A percentile compares a stretch with the other conserved stretches of the same genome.
These are phyloP conservation scores for Baccha elongata DNA, from an alignment of 2,888 invertebrate genomes.

Conservation along the genomic window DNA sequence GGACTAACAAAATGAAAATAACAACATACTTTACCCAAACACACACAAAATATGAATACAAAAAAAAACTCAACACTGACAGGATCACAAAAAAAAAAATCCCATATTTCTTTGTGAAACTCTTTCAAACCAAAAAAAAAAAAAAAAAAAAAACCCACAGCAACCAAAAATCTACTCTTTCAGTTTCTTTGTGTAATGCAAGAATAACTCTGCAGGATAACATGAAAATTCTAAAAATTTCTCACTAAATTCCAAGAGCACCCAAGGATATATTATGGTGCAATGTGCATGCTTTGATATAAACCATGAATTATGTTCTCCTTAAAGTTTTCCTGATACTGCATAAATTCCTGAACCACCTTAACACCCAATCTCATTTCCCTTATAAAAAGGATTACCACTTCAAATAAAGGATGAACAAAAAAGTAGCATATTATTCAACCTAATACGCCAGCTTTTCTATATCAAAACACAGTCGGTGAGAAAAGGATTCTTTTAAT, in stretches of 20 bases:
- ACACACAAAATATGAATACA: conserved; percentile 7
- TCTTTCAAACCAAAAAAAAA: conserved; percentile 3
- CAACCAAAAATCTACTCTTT: not conserved
- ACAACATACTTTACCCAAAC: not conserved
- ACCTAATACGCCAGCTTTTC: conserved; percentile 6
- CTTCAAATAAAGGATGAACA: conserved; percentile 9
- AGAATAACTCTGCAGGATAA: conserved; percentile 16
- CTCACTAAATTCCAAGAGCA: not conserved
- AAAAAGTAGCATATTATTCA: conserved; percentile 1
- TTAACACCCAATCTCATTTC: conserved; percentile 1
- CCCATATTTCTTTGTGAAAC: conserved; percentile 7
- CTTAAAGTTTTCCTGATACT: conserved; percentile 34
- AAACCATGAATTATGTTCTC: conserved; percentile 46
- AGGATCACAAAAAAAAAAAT: not conserved
- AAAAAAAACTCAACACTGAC: conserved; percentile 31
- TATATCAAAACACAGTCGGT: conserved; percentile 25
- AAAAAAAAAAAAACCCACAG: not conserved
- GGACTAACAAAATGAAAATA: not conserved
- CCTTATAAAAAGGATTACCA: conserved; percentile 36
- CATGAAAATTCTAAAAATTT: conserved; percentile 10
- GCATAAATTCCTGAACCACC: conserved; percentile 45
- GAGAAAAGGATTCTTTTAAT: conserved; percentile 25
- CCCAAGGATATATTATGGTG: conserved; percentile 40
- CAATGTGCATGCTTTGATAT: conserved; percentile 42
- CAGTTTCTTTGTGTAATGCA: conserved; percentile 13